Evolutionary conservation across 2,113 vertebrate genomes (phyloP).

Genomic region (Nothocercus nigrocapillus): DNA sequence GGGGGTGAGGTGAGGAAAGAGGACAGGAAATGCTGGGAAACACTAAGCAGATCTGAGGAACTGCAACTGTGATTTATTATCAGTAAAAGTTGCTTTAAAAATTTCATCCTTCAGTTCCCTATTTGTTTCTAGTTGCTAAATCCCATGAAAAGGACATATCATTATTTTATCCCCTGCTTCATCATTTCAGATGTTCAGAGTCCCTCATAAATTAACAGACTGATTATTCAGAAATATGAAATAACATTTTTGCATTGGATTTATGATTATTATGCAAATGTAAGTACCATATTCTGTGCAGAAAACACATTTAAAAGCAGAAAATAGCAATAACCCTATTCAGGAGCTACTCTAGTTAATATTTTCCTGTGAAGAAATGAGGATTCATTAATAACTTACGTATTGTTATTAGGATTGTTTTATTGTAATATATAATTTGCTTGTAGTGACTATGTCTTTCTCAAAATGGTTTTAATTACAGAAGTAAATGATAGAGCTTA

Average conservation of each 20-base stretch:
- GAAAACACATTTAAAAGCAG: slow-evolving; percentile 63
- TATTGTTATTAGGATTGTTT: slow-evolving; percentile 71
- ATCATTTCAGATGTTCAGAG: slow-evolving; percentile 35
- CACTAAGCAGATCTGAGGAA: neutral
- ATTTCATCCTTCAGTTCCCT: slow-evolving; percentile 17
- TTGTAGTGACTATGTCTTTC: slow-evolving; percentile 67
- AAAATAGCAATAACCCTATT: slow-evolving; percentile 64
- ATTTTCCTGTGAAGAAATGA: slow-evolving; percentile 62
- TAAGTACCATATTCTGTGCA: slow-evolving; percentile 70
- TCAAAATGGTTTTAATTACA: slow-evolving; percentile 78
- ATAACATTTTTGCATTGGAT: slow-evolving; percentile 70
- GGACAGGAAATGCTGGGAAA: neutral
- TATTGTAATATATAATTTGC: slow-evolving; percentile 74
- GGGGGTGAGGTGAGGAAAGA: neutral
- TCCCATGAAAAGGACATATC: slow-evolving; percentile 14
- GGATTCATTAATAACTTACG: slow-evolving; percentile 76
- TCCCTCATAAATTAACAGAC: slow-evolving; percentile 56
- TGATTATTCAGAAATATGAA: slow-evolving; percentile 71
- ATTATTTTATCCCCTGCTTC: slow-evolving; percentile 39
- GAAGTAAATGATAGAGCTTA: slow-evolving; percentile 76
- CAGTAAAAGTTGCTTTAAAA: slow-evolving; percentile 6
- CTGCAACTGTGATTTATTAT: neutral
- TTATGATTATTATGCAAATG: slow-evolving; percentile 78
- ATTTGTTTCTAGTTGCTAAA: slow-evolving; percentile 30
- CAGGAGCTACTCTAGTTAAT: slow-evolving; percentile 69